Percentiles rank a stretch among this genome's conserved stretches.
phyloP scores from a whole-genome alignment of 1,140 invertebrate genomes.

The Augochlora pura region DNA sequence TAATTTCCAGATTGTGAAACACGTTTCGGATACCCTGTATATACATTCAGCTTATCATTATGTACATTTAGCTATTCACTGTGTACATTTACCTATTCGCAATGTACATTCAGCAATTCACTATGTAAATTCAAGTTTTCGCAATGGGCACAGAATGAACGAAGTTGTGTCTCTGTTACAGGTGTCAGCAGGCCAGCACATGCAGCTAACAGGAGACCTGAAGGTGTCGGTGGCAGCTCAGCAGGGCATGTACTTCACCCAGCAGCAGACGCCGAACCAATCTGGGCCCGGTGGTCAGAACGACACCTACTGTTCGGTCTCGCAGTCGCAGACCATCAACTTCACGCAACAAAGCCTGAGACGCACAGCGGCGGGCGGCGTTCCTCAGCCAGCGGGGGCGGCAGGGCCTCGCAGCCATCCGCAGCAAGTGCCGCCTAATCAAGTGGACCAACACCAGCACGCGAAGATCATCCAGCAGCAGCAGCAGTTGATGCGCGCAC shows the following conservation, averaged over 20 bases:
- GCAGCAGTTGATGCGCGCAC: constrained; percentile 81
- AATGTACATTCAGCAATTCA: too few species aligned
- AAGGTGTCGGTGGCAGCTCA: constrained; percentile 89
- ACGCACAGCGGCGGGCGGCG: constrained; percentile 72
- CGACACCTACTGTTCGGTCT: constrained; percentile 86
- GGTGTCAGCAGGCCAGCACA: constrained; percentile 90
- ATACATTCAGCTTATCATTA: too few species aligned
- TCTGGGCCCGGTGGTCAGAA: constrained; percentile 76
- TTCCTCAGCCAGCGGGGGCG: constrained; percentile 64
- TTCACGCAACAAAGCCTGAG: constrained; percentile 88
- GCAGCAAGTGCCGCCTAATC: constrained; percentile 71
- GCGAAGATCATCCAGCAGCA: constrained; percentile 83
- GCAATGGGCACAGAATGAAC: not conserved
- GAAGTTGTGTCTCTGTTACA: constrained; percentile 67
- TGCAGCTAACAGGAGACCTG: constrained; percentile 86
- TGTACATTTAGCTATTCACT: too few species aligned
- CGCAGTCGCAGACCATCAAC: constrained; percentile 91
- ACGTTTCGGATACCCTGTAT: too few species aligned
- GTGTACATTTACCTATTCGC: too few species aligned
- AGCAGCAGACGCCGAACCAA: constrained; percentile 79
- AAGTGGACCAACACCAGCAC: constrained; percentile 82
- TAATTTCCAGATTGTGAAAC: too few species aligned
- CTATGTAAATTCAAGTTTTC: too few species aligned
- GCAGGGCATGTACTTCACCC: constrained; percentile 89
- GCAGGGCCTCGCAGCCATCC: constrained; percentile 69